Conservation (phyloP, 64 coral and sea anemone species). For the Platygyra sinensis region DNA sequence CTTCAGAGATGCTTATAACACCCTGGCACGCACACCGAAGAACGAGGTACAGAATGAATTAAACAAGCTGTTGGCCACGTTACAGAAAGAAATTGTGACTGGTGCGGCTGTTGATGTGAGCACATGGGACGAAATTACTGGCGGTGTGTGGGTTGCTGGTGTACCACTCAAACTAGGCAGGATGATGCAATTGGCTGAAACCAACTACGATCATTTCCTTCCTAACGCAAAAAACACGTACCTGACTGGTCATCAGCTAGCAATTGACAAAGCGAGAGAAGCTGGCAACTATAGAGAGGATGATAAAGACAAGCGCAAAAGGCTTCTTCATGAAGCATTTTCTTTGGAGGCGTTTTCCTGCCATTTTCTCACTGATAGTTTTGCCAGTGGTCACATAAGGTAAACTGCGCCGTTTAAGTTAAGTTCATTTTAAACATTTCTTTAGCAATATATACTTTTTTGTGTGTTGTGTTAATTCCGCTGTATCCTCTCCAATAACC, state of each 20-base stretch:
- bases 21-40: neutral
- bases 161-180: conserved; percentile 17
- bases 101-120: neutral
- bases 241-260: conserved; percentile 38
- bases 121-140: conserved; percentile 41
- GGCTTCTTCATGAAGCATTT: conserved; percentile 34
- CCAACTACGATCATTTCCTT: conserved; percentile 56
- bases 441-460: too few relatives aligned
- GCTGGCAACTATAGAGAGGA: neutral
- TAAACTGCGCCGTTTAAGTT: neutral
- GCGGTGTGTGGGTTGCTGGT: conserved; percentile 14
- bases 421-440: too few relatives aligned
- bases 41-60: neutral
- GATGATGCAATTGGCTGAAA: conserved; percentile 16
- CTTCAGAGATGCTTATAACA: conserved; percentile 12
- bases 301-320: neutral
- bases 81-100: neutral
- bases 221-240: conserved; percentile 40
- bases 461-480: too few relatives aligned
- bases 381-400: conserved; percentile 67
- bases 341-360: conserved; percentile 64
- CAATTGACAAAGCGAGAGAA: conserved; percentile 42
- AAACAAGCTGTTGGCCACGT: neutral
- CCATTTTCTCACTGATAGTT: conserved; percentile 67
- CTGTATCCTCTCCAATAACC: too few relatives aligned